phyloP scores from a whole-genome alignment of 2,797 vertebrate species.

The Sebastes hopkinsi region DNA sequence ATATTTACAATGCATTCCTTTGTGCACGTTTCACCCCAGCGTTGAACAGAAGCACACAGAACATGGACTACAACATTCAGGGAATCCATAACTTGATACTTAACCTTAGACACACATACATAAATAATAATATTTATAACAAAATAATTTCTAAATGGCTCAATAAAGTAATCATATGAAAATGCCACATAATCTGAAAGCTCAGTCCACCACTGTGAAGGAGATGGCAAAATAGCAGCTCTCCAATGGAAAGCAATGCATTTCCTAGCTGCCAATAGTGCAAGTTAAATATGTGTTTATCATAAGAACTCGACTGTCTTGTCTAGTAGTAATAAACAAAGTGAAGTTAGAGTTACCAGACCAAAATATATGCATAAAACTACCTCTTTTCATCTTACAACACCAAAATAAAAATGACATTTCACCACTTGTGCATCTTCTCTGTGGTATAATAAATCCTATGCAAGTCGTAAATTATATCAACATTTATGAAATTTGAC shows the following conservation, averaged over 20 bases:
- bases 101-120: background rate
- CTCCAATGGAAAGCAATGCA: conserved; percentile 3
- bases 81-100: background rate
- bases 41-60: background rate
- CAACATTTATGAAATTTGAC: background rate
- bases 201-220: background rate
- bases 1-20: conserved; percentile 42
- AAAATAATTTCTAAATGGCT: background rate
- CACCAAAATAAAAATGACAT: background rate
- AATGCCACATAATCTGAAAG: conserved; percentile 3
- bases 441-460: background rate
- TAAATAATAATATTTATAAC: background rate
- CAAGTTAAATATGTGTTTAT: conserved; percentile 1
- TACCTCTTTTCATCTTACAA: background rate
- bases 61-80: background rate
- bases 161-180: background rate
- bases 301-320: background rate
- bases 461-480: background rate
- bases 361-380: background rate
- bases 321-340: conserved; percentile 15
- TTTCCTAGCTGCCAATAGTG: conserved; percentile 11
- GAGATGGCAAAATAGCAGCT: conserved; percentile 14
- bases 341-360: background rate
- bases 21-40: background rate
- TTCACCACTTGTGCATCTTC: background rate